A percentile compares a stretch with the other conserved stretches of the same genome.
Evolutionary conservation across 2,113 vertebrate genomes (phyloP).

Genomic region (Carlito syrichta): DNA sequence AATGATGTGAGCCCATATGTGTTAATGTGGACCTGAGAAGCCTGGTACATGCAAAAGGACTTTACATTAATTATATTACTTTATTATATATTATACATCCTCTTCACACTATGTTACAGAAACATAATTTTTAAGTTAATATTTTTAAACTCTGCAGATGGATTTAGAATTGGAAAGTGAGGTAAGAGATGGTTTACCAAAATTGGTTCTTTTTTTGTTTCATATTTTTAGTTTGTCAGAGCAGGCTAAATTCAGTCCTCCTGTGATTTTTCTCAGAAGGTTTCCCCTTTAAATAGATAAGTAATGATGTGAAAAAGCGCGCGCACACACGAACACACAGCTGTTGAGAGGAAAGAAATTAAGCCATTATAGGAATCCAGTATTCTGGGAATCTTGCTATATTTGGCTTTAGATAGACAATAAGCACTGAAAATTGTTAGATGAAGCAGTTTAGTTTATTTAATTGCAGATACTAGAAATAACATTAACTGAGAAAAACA

Average conservation of each 20-base stretch:
- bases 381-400: slow-evolving; percentile 41
- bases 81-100: background rate
- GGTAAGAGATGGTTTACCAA: background rate
- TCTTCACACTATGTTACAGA: background rate
- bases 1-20: background rate
- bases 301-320: slow-evolving; percentile 11
- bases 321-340: background rate
- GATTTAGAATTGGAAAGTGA: background rate
- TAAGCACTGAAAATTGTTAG: slow-evolving; percentile 26
- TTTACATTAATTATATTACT: background rate
- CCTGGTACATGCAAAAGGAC: background rate
- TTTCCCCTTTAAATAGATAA: slow-evolving; percentile 23
- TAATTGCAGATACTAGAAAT: slow-evolving; percentile 55
- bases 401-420: slow-evolving; percentile 46
- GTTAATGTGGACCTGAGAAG: background rate
- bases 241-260: slow-evolving; percentile 2
- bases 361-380: background rate
- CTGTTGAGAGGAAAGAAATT: slow-evolving; percentile 17
- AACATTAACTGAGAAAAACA: background rate
- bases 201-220: background rate
- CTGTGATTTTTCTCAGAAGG: background rate
- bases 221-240: background rate
- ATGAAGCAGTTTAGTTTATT: slow-evolving; percentile 19
- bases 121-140: background rate
- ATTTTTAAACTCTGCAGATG: background rate